Percentiles rank a stretch among this genome's conserved stretches.
Evolutionary conservation across 2,113 vertebrate species (phyloP).

Genomic region (Chiloscyllium plagiosum): DNA sequence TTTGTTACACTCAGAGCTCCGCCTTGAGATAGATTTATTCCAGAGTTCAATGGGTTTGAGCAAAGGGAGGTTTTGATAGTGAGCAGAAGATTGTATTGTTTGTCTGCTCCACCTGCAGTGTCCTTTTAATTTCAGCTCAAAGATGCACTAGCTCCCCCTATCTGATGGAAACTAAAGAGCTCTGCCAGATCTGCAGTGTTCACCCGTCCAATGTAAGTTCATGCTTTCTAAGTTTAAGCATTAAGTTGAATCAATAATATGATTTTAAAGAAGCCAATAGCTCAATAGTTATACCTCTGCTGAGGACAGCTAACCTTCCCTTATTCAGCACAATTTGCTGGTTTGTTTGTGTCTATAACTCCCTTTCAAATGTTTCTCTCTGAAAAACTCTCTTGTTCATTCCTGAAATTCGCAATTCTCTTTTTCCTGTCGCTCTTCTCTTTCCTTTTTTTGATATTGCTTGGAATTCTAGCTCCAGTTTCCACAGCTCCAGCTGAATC

Average conservation of each 20-base stretch:
- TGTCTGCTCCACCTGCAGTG: conserved; percentile 1
- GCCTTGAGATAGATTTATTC: not conserved
- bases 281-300: not conserved
- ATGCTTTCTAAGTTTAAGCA: not conserved
- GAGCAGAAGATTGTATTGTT: not conserved
- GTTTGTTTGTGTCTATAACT: too few relatives aligned
- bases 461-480: too few relatives aligned
- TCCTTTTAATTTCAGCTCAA: not conserved
- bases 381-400: too few relatives aligned
- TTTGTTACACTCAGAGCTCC: not conserved
- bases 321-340: too few relatives aligned
- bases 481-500: too few relatives aligned
- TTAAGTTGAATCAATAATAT: not conserved
- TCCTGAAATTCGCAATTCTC: too few relatives aligned
- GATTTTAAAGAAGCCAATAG: not conserved
- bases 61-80: not conserved
- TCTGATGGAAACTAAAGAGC: not conserved
- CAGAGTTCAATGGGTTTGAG: not conserved
- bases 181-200: not conserved
- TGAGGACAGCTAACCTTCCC: too few relatives aligned
- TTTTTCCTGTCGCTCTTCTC: too few relatives aligned
- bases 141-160: conserved; percentile 28
- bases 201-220: not conserved
- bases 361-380: too few relatives aligned
- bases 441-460: too few relatives aligned